These are phyloP conservation scores for Caenorhabditis japonica DNA, from an alignment of 2,888 invertebrate genomes.

Conservation along the genomic window DNA sequence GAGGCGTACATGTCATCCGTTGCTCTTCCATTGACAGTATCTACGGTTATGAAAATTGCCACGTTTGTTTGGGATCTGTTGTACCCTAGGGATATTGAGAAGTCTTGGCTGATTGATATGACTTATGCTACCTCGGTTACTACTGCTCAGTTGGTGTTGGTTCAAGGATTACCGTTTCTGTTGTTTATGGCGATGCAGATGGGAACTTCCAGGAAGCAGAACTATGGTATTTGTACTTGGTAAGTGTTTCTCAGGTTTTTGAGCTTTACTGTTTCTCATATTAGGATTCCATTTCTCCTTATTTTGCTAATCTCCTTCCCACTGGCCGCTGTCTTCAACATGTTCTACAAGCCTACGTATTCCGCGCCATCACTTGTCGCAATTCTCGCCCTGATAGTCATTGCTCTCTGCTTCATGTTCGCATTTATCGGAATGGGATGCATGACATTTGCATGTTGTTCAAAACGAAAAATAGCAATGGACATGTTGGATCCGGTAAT, in stretches of 20 bases:
- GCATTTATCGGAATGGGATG: constrained; percentile 48
- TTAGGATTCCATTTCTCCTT: constrained; percentile 45
- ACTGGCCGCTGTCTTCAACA: constrained; percentile 43
- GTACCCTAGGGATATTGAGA: constrained; percentile 39
- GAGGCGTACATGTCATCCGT: constrained; percentile 51
- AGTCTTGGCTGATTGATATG: constrained; percentile 49
- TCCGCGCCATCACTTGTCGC: constrained; percentile 38
- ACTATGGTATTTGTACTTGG: constrained; percentile 53
- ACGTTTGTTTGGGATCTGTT: constrained; percentile 33
- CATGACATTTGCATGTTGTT: constrained; percentile 50
- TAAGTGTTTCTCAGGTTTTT: too few relatives aligned
- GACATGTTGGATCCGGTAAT: constrained; percentile 57
- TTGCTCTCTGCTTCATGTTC: constrained; percentile 33
- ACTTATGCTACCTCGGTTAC: constrained; percentile 40
- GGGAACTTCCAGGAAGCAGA: constrained; percentile 48
- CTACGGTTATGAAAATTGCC: constrained; percentile 51
- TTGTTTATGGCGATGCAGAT: constrained; percentile 54
- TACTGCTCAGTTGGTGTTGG: constrained; percentile 43
- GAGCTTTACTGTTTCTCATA: background rate
- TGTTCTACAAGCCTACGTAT: constrained; percentile 36
- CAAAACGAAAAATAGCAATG: constrained; percentile 36
- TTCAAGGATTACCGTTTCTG: constrained; percentile 47
- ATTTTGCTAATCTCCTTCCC: constrained; percentile 41
- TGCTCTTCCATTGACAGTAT: constrained; percentile 33
- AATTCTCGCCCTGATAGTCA: constrained; percentile 47